Evolutionary conservation across 2,113 vertebrate genomes (phyloP), one percentile per base, ranked within the genome.

Genomic region (Oryzias curvinotus): DNA sequence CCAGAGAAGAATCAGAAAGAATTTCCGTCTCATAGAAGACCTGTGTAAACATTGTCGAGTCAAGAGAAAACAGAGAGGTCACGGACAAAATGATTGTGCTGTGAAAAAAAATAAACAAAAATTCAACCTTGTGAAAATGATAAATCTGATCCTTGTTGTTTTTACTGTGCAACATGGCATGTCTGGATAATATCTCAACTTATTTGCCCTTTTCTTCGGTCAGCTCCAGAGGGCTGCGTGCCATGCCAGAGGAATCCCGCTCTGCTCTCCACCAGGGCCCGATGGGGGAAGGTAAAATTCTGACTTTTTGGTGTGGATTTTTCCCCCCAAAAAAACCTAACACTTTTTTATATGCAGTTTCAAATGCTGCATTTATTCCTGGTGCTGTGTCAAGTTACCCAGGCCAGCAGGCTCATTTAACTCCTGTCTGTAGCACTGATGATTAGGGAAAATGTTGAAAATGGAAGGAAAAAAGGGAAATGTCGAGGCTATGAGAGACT

Each of bases 231-330:
- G 84, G 88, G 75, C 74, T 58, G 61, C 81, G 87, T 88, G 91
- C 82, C 88, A 93, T 92, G 91, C 91, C 91, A 85, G 91, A 92
- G 82, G 89, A 83, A 68, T 89, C 87, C 75, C 82, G 68, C 60
- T 78, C 81, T 78, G 68, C 59, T 85, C 83, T 80, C 57, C 71
- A 87, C 70, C 87, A 84, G 87, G 86, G 74, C 78, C 86, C 84
- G 68, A 92, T 92, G 92, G 90, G 90, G 89, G 92, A 93, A 92
- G 92, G 92, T 93, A 89, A 89, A 84, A 78, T 50, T 51, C 56
- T 3, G 30, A 28, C 49, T 21, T 0, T 48, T 44, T 15, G 16
- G 18, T 19, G 17, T 49, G 56, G 41, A 43, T 14, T 41, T 61
- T 26, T 52, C 16, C 16, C 62, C 47, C 56, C 56, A 63, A 19